A percentile compares a stretch with the other conserved stretches of the same genome.
Evolutionary conservation across 2,888 invertebrate genomes (phyloP).

Genomic region (Meteorus cinctellus): DNA sequence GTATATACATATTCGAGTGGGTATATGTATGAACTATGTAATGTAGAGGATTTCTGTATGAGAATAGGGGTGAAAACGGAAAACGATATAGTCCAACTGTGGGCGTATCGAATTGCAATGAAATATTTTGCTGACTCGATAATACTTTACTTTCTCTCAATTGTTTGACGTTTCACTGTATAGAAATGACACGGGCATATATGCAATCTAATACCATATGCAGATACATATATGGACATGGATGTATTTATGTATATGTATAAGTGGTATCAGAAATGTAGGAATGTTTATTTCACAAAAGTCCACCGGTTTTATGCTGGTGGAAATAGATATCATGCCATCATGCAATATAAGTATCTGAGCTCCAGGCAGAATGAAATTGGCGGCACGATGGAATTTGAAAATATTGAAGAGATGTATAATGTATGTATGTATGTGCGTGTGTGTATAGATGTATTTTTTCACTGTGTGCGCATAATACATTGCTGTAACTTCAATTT

Average conservation of each 20-base stretch:
- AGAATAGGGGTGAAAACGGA: conserved; percentile 37
- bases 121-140: conserved; percentile 66
- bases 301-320: background rate
- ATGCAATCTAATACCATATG: conserved; percentile 21
- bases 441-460: too few species aligned
- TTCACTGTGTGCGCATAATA: too few species aligned
- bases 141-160: conserved; percentile 47
- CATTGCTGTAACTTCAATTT: too few species aligned
- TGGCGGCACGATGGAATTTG: background rate
- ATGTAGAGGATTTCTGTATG: conserved; percentile 29
- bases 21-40: background rate
- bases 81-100: conserved; percentile 55
- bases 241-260: background rate
- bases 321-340: conserved; percentile 17
- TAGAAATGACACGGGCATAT: background rate
- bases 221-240: background rate
- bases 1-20: too few species aligned
- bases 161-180: conserved; percentile 43
- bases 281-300: conserved; percentile 32
- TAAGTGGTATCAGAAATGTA: conserved; percentile 27
- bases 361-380: background rate
- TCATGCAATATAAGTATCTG: conserved; percentile 4
- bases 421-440: background rate
- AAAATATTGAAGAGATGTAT: conserved; percentile 1
- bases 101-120: conserved; percentile 54